phyloP scores from a whole-genome alignment of 2,113 vertebrate species.

The Antennarius striatus region DNA sequence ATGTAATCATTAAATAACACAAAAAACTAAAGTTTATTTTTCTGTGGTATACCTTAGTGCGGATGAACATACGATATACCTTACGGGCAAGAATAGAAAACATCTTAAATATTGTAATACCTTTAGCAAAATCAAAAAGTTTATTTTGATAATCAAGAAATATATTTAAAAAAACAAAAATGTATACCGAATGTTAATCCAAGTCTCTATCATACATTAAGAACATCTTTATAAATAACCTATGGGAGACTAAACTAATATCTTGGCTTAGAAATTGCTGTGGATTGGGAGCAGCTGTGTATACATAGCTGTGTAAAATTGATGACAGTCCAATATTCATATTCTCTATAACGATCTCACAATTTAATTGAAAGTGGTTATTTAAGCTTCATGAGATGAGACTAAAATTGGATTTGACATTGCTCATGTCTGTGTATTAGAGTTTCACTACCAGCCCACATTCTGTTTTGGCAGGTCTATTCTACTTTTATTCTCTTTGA shows the following conservation, averaged over 20 bases:
- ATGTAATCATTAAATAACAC: no score
- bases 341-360: constrained; percentile 11
- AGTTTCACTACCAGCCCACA: constrained; percentile 17
- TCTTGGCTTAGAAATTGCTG: constrained; percentile 3
- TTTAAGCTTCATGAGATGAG: constrained; percentile 41
- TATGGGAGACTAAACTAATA: constrained; percentile 23
- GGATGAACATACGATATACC: no score
- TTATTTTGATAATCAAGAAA: no score
- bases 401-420: constrained; percentile 55
- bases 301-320: constrained; percentile 30
- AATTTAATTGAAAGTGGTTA: constrained; percentile 35
- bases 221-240: neutral
- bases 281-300: constrained; percentile 34
- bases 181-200: no score
- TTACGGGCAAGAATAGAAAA: no score
- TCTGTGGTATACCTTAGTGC: no score
- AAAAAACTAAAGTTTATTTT: no score
- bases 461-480: constrained; percentile 8
- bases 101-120: no score
- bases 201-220: neutral
- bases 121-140: no score
- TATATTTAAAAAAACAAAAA: no score
- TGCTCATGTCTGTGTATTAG: constrained; percentile 31
- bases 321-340: constrained; percentile 51
- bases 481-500: constrained; percentile 24